Conservation (phyloP, 2,888 invertebrate species). For the Himalopsyche anomala region DNA sequence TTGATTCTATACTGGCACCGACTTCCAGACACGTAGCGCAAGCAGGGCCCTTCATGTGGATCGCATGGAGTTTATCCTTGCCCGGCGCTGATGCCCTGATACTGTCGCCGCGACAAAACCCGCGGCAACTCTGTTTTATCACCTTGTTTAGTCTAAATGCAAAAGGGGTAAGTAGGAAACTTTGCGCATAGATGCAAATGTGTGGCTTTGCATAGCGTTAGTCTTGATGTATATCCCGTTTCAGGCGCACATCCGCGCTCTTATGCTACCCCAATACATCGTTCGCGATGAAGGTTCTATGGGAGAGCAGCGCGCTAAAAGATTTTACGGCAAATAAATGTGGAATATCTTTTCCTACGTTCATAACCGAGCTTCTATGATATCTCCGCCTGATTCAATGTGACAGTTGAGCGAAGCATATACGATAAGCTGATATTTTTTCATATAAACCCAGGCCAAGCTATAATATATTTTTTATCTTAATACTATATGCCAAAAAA, state of each 20-base stretch:
- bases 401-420: no score
- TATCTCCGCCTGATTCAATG: not conserved
- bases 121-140: constrained; percentile 62
- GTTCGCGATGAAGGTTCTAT: constrained; percentile 23
- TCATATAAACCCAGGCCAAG: no score
- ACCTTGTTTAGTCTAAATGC: constrained; percentile 63
- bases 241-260: constrained; percentile 47
- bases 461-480: no score
- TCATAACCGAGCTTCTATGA: not conserved
- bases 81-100: constrained; percentile 50
- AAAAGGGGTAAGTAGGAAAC: constrained; percentile 60
- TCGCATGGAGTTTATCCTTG: constrained; percentile 48
- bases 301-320: constrained; percentile 35
- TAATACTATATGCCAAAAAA: no score
- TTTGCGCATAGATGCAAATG: constrained; percentile 64
- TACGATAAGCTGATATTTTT: no score
- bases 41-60: constrained; percentile 12
- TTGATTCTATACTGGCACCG: constrained; percentile 15
- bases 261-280: constrained; percentile 32
- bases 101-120: constrained; percentile 60
- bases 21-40: not conserved
- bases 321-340: constrained; percentile 46
- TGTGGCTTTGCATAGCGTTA: constrained; percentile 60
- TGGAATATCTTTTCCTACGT: not conserved
- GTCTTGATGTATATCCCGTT: constrained; percentile 48